These are phyloP conservation scores for Pseudorasbora parva DNA, from an alignment of 2,113 vertebrate genomes.

Conservation along the genomic window DNA sequence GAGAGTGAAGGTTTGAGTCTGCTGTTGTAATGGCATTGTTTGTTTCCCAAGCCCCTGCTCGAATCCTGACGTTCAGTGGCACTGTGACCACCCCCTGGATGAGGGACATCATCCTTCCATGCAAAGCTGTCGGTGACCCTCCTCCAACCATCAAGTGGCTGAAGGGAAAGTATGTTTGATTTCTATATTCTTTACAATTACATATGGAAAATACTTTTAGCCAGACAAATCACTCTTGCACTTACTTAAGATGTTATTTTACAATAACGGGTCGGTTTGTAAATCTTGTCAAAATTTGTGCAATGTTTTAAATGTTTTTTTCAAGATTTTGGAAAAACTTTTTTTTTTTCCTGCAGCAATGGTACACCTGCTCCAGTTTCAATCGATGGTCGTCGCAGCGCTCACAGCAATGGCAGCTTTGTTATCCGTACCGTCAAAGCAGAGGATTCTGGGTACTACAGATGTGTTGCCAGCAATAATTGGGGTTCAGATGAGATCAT, in stretches of 20 bases:
- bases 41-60: constrained; percentile 84
- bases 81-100: constrained; percentile 98
- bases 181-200: neutral
- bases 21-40: constrained; percentile 26
- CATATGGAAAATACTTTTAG: neutral
- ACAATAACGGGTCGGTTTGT: no score
- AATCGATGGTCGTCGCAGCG: constrained; percentile 90
- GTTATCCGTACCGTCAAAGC: constrained; percentile 96
- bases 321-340: no score
- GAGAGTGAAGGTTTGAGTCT: neutral
- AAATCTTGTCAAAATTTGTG: no score
- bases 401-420: constrained; percentile 95
- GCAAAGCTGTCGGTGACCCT: constrained; percentile 94
- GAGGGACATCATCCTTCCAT: constrained; percentile 95
- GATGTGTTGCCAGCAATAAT: constrained; percentile 94
- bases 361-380: constrained; percentile 91
- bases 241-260: neutral
- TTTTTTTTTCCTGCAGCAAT: constrained; percentile 84
- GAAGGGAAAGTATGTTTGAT: constrained; percentile 90
- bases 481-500: constrained; percentile 98
- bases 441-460: constrained; percentile 97
- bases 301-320: no score
- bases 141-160: constrained; percentile 95
- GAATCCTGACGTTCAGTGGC: constrained; percentile 94
- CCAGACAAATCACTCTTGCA: neutral